Evolutionary conservation across 2,888 invertebrate genomes (phyloP).

Genomic region (Tineola bisselliella): DNA sequence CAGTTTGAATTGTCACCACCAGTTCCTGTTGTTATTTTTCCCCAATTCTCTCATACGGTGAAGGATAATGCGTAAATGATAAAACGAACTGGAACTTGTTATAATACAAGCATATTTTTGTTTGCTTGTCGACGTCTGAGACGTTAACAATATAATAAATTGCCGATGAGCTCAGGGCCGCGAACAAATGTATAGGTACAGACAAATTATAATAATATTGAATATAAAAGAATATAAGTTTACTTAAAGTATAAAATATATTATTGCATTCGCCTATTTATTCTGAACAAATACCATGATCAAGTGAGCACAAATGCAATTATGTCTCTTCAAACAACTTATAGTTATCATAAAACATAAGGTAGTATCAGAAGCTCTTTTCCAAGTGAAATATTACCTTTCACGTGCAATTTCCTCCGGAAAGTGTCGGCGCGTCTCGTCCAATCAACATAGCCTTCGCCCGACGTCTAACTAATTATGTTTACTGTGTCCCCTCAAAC

Average conservation of each 20-base stretch:
- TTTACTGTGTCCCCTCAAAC: slow-evolving; percentile 36
- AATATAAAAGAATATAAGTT: background rate
- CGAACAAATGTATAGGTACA: slow-evolving; percentile 18
- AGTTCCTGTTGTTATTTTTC: slow-evolving; percentile 43
- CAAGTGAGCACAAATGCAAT: background rate
- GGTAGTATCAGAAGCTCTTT: slow-evolving; percentile 34
- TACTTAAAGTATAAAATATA: too few relatives aligned
- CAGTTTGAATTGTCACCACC: slow-evolving; percentile 54
- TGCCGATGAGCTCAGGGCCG: slow-evolving; percentile 24
- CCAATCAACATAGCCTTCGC: slow-evolving; percentile 41
- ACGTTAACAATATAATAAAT: slow-evolving; percentile 37
- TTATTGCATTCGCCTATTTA: too few relatives aligned
- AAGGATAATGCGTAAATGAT: slow-evolving; percentile 37
- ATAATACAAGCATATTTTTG: slow-evolving; percentile 27
- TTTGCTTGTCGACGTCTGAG: slow-evolving; percentile 29
- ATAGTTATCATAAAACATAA: slow-evolving; percentile 17
- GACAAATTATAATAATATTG: background rate
- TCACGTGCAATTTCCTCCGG: slow-evolving; percentile 41
- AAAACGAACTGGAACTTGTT: slow-evolving; percentile 38
- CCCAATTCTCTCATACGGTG: slow-evolving; percentile 28
- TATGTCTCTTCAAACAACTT: background rate
- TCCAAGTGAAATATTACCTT: slow-evolving; percentile 41
- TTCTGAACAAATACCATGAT: background rate
- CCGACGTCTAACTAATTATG: slow-evolving; percentile 40
- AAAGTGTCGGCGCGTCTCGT: slow-evolving; percentile 37